Base-by-base conservation (phyloP, 2,113 vertebrate genomes). In the Corapipo altera region DNA sequence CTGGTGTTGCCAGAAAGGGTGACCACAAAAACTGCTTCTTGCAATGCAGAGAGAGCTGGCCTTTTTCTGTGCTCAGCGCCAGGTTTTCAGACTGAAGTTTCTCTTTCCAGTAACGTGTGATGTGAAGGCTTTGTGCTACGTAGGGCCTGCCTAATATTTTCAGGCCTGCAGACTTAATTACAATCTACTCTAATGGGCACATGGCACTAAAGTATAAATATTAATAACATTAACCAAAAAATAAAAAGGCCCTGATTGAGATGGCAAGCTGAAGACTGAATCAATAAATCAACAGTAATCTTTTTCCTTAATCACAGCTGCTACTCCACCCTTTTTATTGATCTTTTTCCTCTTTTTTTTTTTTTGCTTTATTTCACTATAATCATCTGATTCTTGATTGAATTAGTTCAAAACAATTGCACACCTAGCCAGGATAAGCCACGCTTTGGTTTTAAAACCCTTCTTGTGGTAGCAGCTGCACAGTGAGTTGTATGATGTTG, bases 231-330 rank as follows among this genome's bases (percentile, higher is more conserved):
- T 61, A 93, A 72, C 30, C 5, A 41, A 84, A 66, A n/a, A n/a
- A 33, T 12, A 52, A 51, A 89, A 89, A 33, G 15, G 4, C 24
- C 39, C 33, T 73, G 93, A 95, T 80, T 93, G 90, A 95, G 95
- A 91, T 46, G 67, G 88, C 57, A 81, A 93, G 76, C 55, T 73
- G 43, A 96, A 88, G 58, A 76, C 67, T 0, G 2, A 96, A 92
- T 78, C 79, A 81, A 95, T 77, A 96, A 94, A 91, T 92, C 77
- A 96, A 79, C 83, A 74, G 96, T 77, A 95, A 96, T 88, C 79
- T 85, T 91, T 65, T 80, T 74, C 89, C 94, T 70, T 83, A 95
- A 92, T 79, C 81, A 93, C 79, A 93, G 75, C 58, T 78, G 61
- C 65, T 95, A 92, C 66, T 84, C 91, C 91, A 95, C 69, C 83